phyloP scores from a whole-genome alignment of 2,797 vertebrate genomes.

The Takifugu ocellatus region DNA sequence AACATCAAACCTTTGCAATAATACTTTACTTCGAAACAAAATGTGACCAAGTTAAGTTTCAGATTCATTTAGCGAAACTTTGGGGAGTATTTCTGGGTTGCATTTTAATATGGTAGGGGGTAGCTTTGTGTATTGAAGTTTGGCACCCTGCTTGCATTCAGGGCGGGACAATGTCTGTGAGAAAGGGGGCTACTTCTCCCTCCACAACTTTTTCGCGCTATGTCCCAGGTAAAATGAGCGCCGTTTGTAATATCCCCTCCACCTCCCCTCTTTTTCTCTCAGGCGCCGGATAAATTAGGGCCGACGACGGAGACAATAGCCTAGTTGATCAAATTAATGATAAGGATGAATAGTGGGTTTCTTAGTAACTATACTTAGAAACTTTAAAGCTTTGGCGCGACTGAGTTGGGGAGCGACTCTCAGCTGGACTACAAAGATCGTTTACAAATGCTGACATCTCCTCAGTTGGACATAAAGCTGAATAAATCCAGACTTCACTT shows the following conservation, averaged over 20 bases:
- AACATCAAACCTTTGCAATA: no score
- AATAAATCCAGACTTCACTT: no score
- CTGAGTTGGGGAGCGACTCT: neutral
- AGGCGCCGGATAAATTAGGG: conserved; percentile 46
- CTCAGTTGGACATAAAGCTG: no score
- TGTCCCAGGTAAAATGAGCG: conserved; percentile 50
- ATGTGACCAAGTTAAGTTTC: no score
- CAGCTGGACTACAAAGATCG: conserved; percentile 32
- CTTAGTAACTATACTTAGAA: conserved; percentile 8
- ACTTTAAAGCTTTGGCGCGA: neutral
- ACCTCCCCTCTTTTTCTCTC: conserved; percentile 52
- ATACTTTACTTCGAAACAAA: no score
- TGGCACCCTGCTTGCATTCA: conserved; percentile 22
- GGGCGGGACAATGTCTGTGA: conserved; percentile 35
- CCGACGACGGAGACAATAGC: conserved; percentile 33
- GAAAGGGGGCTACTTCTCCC: conserved; percentile 10
- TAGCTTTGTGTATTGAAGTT: conserved; percentile 16
- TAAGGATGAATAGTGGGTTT: conserved; percentile 33
- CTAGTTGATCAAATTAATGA: conserved; percentile 27
- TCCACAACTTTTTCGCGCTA: conserved; percentile 64
- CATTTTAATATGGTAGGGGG: conserved; percentile 26
- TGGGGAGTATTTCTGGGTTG: neutral
- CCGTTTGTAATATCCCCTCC: conserved; percentile 17
- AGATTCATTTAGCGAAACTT: no score
- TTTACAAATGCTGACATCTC: neutral